Conservation (phyloP, 1,140 invertebrate species). For the Rhagoletis zephyria region DNA sequence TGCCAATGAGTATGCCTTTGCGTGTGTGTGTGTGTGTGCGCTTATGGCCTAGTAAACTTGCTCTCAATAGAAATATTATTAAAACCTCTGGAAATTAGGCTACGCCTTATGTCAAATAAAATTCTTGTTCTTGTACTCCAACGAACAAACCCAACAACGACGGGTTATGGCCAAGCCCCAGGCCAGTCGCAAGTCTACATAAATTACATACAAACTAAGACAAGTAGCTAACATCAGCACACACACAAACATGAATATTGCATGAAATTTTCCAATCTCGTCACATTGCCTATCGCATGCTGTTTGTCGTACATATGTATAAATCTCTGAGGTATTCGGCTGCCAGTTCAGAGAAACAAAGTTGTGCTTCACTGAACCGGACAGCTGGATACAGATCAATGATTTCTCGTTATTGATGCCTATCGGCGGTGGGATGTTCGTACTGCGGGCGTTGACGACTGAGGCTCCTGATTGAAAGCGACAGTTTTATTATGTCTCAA, state of each 20-base stretch:
- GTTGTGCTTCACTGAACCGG: neutral
- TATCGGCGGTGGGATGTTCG: neutral
- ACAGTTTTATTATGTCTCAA: no score
- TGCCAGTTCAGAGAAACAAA: neutral
- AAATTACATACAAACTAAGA: neutral
- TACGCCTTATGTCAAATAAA: constrained; percentile 43
- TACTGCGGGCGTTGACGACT: neutral
- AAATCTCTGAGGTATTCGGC: neutral
- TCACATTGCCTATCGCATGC: neutral
- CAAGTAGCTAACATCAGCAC: neutral
- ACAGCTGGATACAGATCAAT: neutral
- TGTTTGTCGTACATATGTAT: neutral
- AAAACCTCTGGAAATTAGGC: constrained; percentile 27
- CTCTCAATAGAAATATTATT: constrained; percentile 13
- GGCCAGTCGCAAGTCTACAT: neutral
- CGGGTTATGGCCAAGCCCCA: neutral
- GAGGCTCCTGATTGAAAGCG: neutral
- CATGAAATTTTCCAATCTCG: neutral
- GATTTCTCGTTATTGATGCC: constrained; percentile 41
- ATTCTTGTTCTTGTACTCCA: neutral
- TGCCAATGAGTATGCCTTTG: neutral
- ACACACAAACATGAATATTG: no score
- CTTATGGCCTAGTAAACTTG: neutral
- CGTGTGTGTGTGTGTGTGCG: neutral
- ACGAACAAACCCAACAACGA: neutral